These are phyloP conservation scores for Isurus oxyrinchus DNA, from an alignment of 2,113 vertebrate genomes.

Conservation along the genomic window DNA sequence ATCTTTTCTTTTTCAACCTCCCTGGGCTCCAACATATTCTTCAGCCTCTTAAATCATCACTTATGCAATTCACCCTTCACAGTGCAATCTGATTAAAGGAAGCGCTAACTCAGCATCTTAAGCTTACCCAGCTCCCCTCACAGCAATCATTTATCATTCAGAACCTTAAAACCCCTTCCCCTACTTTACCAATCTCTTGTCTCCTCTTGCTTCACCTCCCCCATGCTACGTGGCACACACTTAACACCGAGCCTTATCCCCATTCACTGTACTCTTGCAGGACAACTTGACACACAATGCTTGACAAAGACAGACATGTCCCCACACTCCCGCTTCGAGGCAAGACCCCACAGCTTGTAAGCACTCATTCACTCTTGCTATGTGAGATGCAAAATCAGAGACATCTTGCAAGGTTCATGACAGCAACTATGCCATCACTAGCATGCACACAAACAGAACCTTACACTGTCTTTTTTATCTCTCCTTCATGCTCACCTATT, in stretches of 20 bases:
- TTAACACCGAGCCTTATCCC: background rate
- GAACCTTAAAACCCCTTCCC: background rate
- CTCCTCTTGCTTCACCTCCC: background rate
- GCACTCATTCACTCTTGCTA: background rate
- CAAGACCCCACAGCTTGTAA: background rate
- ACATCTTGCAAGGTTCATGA: background rate
- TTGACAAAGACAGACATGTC: background rate
- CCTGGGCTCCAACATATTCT: background rate
- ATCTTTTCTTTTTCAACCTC: background rate
- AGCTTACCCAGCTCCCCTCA: background rate
- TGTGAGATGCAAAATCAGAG: background rate
- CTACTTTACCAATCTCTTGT: background rate
- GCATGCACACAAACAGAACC: background rate
- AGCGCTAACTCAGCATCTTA: background rate
- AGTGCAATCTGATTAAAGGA: background rate
- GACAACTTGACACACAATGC: background rate
- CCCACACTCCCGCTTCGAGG: background rate
- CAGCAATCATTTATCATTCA: background rate
- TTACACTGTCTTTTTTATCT: background rate
- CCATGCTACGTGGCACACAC: background rate
- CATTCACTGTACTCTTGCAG: background rate
- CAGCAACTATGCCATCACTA: background rate
- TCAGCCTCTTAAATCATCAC: background rate
- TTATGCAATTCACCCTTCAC: background rate
- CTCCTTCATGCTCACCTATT: background rate